These are phyloP conservation scores for Alligator mississippiensis DNA, from an alignment of 2,113 vertebrate species.

Conservation along the genomic window DNA sequence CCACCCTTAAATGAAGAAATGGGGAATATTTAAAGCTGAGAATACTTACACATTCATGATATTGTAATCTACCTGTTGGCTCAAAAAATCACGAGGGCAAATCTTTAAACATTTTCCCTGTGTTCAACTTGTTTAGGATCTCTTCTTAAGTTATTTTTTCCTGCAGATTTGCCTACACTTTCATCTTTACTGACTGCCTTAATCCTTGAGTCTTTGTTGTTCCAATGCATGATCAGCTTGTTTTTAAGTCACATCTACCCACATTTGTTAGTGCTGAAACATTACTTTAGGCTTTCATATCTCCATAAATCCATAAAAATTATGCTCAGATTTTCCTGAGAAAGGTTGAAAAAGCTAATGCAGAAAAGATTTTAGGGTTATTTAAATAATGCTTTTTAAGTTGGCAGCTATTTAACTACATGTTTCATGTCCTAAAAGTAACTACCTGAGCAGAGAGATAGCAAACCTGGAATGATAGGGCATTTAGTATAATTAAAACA, in stretches of 20 bases:
- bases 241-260: constrained; percentile 73
- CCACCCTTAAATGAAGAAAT: not conserved
- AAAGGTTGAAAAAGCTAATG: constrained; percentile 55
- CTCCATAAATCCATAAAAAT: constrained; percentile 76
- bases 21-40: not conserved
- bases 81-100: not conserved
- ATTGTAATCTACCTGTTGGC: constrained; percentile 24
- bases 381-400: constrained; percentile 72
- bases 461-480: constrained; percentile 32
- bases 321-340: constrained; percentile 43
- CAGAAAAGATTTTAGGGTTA: constrained; percentile 54
- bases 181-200: constrained; percentile 76
- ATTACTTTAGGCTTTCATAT: constrained; percentile 69
- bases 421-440: constrained; percentile 55
- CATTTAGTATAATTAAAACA: constrained; percentile 73
- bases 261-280: constrained; percentile 76
- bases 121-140: constrained; percentile 71
- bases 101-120: constrained; percentile 57
- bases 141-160: constrained; percentile 36
- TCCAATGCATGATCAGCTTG: constrained; percentile 73
- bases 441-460: constrained; percentile 60
- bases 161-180: constrained; percentile 70
- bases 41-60: rapidly evolving
- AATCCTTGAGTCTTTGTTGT: constrained; percentile 77
- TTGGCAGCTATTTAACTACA: constrained; percentile 61